Evolutionary conservation across 92 coral and sea anemone genomes (phyloP), one percentile per base, ranked within the genome.

Genomic region (Blastomussa wellsi): DNA sequence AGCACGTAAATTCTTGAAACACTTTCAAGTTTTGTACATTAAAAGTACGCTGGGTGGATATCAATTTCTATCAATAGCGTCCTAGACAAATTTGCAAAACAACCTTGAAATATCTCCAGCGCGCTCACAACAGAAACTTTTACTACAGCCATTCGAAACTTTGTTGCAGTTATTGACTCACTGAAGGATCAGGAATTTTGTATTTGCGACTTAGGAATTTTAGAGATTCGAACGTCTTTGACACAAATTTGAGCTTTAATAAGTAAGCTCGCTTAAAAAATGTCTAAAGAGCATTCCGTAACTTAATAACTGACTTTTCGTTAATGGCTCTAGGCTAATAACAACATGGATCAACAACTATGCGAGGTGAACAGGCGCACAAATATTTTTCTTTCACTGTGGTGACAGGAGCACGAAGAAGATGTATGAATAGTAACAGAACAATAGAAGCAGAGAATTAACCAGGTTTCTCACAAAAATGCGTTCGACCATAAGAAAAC

Each of bases 371-470:
- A 8, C 62, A 7, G 78, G 7, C 24, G 36, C 51, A 72, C 60
- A 82, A 80, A 80, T 32, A 67, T 28, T 41, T 37, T 65, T 42
- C 44, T 80, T 80, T 65, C 75, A 31, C 20, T 79, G 57, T n/a
- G 12, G 75, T 80, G 44, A 65, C 52, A 14, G 48, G 29, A 57
- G 33, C 38, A 29, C 33, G 51, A 49, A 81, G 64, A 4, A n/a
- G n/a, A n/a, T n/a, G n/a, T n/a, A n/a, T 39, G 66, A 68, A 36
- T 70, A 70, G 75, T 38, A 12, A 81, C 51, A 82, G 69, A 52
- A 52, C 69, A 82, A 52, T 38, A 53, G 15, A 22, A 16, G 15
- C 35, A 14, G 60, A 68, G 13, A n/a, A 51, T 36, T 22, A 15
- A 65, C 49, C 65, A 69, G 44, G 57, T 52, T 82, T 38, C 20